Conservation (phyloP, 2,888 invertebrate species). For the Seira musarum region DNA sequence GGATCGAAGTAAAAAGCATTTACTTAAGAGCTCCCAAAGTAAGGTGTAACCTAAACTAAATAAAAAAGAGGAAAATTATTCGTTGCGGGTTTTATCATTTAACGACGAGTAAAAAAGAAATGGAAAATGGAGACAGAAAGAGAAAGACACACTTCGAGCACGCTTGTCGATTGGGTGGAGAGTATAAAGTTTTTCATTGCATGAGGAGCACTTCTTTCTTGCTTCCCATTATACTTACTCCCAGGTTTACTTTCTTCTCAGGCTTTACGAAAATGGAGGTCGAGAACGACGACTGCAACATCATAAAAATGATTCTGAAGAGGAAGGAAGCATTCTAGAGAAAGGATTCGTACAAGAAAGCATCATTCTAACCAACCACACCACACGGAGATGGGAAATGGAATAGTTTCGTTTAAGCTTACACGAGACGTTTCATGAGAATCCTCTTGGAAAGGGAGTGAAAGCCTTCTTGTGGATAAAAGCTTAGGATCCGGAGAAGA, state of each 20-base stretch:
- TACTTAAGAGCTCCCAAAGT: too few relatives aligned
- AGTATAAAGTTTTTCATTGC: too few relatives aligned
- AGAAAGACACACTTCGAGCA: too few relatives aligned
- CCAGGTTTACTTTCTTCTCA: too few relatives aligned
- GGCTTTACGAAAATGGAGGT: slow-evolving; percentile 45
- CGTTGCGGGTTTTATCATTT: too few relatives aligned
- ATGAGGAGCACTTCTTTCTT: too few relatives aligned
- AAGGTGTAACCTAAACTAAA: too few relatives aligned
- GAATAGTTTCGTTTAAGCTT: slow-evolving; percentile 15
- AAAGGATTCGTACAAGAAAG: slow-evolving; percentile 22
- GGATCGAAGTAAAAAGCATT: too few relatives aligned
- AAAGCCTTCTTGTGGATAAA: background rate
- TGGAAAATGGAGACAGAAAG: slow-evolving; percentile 26
- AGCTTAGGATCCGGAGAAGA: slow-evolving; percentile 26
- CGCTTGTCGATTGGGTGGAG: slow-evolving; percentile 16
- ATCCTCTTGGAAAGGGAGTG: slow-evolving; percentile 3
- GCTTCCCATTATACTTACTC: too few relatives aligned
- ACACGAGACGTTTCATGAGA: background rate
- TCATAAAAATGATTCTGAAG: slow-evolving; percentile 47
- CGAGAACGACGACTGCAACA: too few relatives aligned
- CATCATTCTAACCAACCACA: too few relatives aligned
- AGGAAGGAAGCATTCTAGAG: slow-evolving; percentile 24
- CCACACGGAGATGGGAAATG: slow-evolving; percentile 21
- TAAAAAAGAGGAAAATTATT: slow-evolving; percentile 11
- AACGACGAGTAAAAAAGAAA: too few relatives aligned